Conservation (phyloP, 2,797 vertebrate genomes). For the Astyanax mexicanus region DNA sequence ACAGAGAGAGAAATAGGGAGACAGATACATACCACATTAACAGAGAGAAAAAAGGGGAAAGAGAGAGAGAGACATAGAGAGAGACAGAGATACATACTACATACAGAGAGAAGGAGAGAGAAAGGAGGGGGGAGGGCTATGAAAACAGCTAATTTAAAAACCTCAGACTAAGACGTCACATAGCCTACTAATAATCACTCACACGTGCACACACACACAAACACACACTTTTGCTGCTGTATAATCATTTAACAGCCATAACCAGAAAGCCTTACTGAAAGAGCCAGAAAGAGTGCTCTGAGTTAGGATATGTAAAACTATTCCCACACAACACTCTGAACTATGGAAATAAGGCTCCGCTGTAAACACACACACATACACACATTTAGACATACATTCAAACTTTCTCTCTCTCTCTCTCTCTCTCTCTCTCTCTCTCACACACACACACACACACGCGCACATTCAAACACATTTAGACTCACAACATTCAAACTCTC, state of each 20-base stretch:
- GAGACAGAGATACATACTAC: slow-evolving; percentile 6
- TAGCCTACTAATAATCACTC: neutral
- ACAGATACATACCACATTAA: too few relatives aligned
- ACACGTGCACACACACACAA: neutral
- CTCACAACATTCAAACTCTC: too few relatives aligned
- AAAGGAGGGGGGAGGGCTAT: neutral
- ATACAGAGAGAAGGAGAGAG: slow-evolving; percentile 3
- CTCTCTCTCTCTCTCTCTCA: too few relatives aligned
- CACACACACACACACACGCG: slow-evolving; percentile 3
- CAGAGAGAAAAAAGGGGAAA: slow-evolving; percentile 20
- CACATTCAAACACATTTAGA: too few relatives aligned
- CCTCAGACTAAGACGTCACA: neutral
- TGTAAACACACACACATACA: neutral
- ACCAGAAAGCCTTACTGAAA: neutral
- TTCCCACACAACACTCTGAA: slow-evolving; percentile 9
- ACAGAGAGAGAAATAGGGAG: neutral
- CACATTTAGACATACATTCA: too few relatives aligned
- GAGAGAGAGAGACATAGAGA: slow-evolving; percentile 29
- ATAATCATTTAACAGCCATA: neutral
- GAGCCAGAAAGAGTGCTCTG: neutral
- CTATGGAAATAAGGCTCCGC: slow-evolving; percentile 42
- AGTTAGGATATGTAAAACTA: slow-evolving; percentile 38
- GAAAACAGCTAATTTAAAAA: neutral
- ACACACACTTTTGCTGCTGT: neutral
- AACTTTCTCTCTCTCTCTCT: slow-evolving; percentile 13